Evolutionary conservation across 2,113 vertebrate species (phyloP), one percentile per base, ranked within the genome.

Genomic region (Leptobrachium ailaonicum): DNA sequence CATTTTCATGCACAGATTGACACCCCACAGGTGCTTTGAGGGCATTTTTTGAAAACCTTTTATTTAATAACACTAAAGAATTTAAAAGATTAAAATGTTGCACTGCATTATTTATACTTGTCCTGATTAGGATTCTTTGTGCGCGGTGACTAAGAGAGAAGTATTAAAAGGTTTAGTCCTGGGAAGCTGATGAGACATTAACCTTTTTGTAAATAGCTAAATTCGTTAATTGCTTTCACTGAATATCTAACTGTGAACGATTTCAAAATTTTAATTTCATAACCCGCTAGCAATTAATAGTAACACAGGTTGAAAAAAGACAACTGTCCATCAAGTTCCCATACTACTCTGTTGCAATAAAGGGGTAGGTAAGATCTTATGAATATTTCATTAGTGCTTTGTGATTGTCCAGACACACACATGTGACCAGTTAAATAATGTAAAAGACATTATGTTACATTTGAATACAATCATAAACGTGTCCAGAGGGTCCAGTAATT

Each of bases 31-130:
- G 63, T 58, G 47, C 11, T 71, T 42, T 66, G 40, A 10, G 60
- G 45, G 58, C 47, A 44, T 42, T 20, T 73, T 40, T 5, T 6
- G 54, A 53, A 66, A 43, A 43, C 12, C 13, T 79, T 72, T 79
- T 14, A 71, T 70, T 70, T 77, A 77, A 77, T 77, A 70, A 77
- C 32, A 72, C 2, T 32, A 20, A 14, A 60, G 14, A 68, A 69
- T 70, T 70, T 60, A 77, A 56, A 70, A 66, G 66, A 70, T 70
- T 71, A 69, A 60, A 63, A 42, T 47, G 2, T 58, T 40, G 53
- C 5, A n/a, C 45, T 64, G 62, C 9, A 67, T 47, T 70, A 40
- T 70, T 58, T 53, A 67, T 47, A 76, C 41, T 41, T 45, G 67
- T 72, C 32, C 20, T 62, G n/a, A 60, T 60, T 60, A 60, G 56